These are phyloP conservation scores for Leptura quadrifasciata DNA, from an alignment of 2,888 invertebrate species.

Conservation along the genomic window DNA sequence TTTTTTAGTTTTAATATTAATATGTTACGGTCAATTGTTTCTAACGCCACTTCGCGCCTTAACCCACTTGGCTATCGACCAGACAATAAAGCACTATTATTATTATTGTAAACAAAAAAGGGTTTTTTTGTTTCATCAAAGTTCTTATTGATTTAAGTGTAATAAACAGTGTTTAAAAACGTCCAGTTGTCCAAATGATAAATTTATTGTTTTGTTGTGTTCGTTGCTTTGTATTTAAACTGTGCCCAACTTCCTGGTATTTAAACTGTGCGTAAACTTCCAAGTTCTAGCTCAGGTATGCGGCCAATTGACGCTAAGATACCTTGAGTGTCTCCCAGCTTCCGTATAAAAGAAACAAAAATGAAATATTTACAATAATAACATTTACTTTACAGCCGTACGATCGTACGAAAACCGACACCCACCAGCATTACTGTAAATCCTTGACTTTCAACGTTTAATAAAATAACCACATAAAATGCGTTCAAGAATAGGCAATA, in stretches of 20 bases:
- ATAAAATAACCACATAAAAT: slow-evolving; percentile 18
- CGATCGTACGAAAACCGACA: not conserved
- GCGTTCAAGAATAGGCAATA: slow-evolving; percentile 23
- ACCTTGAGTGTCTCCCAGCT: not conserved
- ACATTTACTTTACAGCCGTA: slow-evolving; percentile 7
- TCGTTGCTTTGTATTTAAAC: too few species aligned
- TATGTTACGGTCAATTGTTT: too few species aligned
- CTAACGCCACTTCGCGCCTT: too few species aligned
- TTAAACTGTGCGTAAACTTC: not conserved
- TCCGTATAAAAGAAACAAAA: not conserved
- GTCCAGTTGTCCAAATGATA: too few species aligned
- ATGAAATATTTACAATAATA: not conserved
- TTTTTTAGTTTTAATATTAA: too few species aligned
- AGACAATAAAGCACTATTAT: too few species aligned
- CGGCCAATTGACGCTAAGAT: not conserved
- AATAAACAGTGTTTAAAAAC: too few species aligned
- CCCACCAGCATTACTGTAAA: slow-evolving; percentile 11
- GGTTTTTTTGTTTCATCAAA: too few species aligned
- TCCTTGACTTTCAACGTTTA: slow-evolving; percentile 25
- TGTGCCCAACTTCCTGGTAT: not conserved
- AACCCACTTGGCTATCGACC: too few species aligned
- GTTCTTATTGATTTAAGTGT: too few species aligned
- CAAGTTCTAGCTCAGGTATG: not conserved
- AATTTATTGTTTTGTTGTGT: too few species aligned
- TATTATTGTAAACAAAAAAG: too few species aligned